These are phyloP conservation scores for Frankliniella fusca DNA, from an alignment of 2,888 invertebrate species.

Conservation along the genomic window DNA sequence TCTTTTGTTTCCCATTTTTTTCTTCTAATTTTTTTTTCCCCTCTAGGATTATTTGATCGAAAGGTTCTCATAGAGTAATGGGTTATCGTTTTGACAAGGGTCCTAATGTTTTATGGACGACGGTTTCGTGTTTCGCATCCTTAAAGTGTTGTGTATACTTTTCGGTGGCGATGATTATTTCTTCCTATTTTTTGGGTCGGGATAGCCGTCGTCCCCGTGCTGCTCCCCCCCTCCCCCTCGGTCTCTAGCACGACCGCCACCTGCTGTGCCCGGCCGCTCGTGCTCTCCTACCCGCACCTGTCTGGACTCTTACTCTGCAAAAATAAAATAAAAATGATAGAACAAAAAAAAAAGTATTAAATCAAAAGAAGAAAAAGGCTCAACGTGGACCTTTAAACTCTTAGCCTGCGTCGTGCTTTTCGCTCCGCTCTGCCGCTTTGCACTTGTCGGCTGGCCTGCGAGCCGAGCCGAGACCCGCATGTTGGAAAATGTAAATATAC, in stretches of 20 bases:
- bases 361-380: neutral
- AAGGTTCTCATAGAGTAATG: too few relatives aligned
- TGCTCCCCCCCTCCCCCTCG: too few relatives aligned
- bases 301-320: neutral
- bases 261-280: neutral
- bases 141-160: too few relatives aligned
- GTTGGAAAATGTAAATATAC: neutral
- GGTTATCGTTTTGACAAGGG: too few relatives aligned
- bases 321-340: neutral
- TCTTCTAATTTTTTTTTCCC: too few relatives aligned
- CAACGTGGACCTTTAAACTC: neutral
- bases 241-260: neutral
- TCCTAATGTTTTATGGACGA: too few relatives aligned
- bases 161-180: too few relatives aligned
- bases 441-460: neutral
- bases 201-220: too few relatives aligned
- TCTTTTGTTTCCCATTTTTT: too few relatives aligned
- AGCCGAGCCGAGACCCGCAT: neutral
- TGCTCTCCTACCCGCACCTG: neutral
- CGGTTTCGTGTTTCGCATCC: too few relatives aligned
- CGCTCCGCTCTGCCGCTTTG: neutral
- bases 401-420: neutral
- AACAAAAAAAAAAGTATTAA: neutral
- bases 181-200: too few relatives aligned
- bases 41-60: too few relatives aligned